phyloP scores from a whole-genome alignment of 2,113 vertebrate species.

The Ictidomys tridecemlineatus region DNA sequence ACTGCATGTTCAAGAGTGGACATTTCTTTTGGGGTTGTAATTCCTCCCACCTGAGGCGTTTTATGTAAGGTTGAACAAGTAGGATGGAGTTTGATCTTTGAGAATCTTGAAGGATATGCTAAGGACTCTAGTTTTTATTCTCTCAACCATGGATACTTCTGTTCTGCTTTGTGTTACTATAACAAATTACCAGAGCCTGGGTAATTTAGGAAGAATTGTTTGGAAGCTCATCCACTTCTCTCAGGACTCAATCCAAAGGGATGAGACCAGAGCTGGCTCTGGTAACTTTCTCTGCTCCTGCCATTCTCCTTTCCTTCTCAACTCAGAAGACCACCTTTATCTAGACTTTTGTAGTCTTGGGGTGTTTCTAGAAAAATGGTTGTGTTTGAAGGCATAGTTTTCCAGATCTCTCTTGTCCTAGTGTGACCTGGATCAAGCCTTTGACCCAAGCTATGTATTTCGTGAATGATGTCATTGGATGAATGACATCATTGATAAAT shows the following conservation, averaged over 20 bases:
- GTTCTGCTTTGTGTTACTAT: background rate
- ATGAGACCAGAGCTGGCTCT: background rate
- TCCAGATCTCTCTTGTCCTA: background rate
- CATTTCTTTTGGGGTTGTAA: background rate
- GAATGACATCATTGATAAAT: background rate
- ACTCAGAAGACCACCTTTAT: background rate
- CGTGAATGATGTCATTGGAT: background rate
- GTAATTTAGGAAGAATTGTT: background rate
- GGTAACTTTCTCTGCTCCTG: background rate
- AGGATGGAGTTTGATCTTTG: background rate
- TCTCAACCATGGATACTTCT: background rate
- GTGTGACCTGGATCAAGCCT: background rate
- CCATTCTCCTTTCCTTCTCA: background rate
- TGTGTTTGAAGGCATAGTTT: background rate
- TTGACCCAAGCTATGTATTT: background rate
- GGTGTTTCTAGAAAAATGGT: background rate
- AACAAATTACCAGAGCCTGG: background rate
- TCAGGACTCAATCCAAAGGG: background rate
- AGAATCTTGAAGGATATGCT: background rate
- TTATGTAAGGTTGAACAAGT: background rate
- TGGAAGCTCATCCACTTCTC: background rate
- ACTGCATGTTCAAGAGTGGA: background rate
- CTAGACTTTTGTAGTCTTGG: background rate
- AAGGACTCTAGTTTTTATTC: background rate
- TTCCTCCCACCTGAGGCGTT: background rate